Evolutionary conservation across 1,140 invertebrate genomes (phyloP).

Genomic region (Glomeris maerens): DNA sequence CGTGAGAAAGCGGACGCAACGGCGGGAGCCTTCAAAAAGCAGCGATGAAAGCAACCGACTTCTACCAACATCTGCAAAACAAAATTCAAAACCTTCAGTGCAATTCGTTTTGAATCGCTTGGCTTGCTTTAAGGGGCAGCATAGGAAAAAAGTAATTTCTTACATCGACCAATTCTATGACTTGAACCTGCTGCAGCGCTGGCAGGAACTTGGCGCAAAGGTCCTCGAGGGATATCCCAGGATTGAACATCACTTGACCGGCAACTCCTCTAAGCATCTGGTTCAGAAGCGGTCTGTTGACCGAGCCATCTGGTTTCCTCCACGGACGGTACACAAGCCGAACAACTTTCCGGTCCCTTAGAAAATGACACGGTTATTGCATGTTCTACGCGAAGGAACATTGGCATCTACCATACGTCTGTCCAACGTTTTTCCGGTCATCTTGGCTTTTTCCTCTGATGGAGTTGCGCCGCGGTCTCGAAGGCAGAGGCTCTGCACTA

Average conservation of each 20-base stretch:
- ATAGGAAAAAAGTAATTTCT: not conserved
- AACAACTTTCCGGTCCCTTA: not conserved
- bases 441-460: not conserved
- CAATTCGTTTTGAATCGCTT: not conserved
- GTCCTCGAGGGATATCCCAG: conserved; percentile 32
- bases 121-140: too few relatives aligned
- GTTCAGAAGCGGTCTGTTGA: conserved; percentile 52
- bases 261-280: conserved; percentile 50
- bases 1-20: too few relatives aligned
- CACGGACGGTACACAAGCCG: conserved; percentile 39
- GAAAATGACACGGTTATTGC: not conserved
- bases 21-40: too few relatives aligned
- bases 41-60: not conserved
- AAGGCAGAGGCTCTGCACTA: not conserved
- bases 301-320: conserved; percentile 54
- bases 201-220: conserved; percentile 19
- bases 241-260: conserved; percentile 43
- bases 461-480: not conserved
- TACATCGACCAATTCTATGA: conserved; percentile 27
- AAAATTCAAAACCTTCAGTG: not conserved
- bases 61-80: not conserved
- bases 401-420: too few relatives aligned
- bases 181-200: conserved; percentile 27
- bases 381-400: not conserved
- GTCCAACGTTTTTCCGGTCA: not conserved